Percentiles rank a stretch among this genome's conserved stretches.
These are phyloP conservation scores for Apolygus lucorum DNA, from an alignment of 1,140 invertebrate genomes.

Conservation along the genomic window DNA sequence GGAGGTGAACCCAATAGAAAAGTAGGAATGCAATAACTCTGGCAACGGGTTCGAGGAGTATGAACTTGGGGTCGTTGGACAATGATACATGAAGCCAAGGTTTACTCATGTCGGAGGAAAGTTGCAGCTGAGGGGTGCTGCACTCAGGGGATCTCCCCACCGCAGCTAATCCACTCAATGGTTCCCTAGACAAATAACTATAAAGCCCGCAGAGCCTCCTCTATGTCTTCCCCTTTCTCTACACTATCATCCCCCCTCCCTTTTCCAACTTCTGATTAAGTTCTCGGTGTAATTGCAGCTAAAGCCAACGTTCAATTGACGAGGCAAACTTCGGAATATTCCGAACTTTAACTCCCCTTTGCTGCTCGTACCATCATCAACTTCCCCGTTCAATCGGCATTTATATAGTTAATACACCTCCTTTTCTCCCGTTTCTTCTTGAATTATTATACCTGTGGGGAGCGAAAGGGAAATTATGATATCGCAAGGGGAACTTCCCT, in stretches of 20 bases:
- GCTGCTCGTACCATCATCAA: no score
- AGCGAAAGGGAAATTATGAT: no score
- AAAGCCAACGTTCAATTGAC: background rate
- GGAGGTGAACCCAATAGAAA: no score
- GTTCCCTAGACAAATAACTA: conserved; percentile 12
- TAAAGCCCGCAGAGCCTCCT: background rate
- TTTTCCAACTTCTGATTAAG: background rate
- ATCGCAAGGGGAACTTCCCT: no score
- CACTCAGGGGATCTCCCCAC: background rate
- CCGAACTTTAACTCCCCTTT: background rate
- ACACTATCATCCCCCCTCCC: background rate
- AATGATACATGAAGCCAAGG: background rate
- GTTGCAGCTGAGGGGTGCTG: background rate
- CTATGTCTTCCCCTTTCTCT: background rate
- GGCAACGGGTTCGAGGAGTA: no score
- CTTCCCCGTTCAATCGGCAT: no score
- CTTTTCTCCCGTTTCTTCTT: no score
- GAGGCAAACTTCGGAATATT: background rate
- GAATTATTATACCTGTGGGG: no score
- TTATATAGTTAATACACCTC: no score
- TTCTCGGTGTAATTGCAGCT: background rate
- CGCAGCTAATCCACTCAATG: conserved; percentile 13
- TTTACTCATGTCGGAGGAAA: no score
- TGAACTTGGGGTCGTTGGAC: background rate
- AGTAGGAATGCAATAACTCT: no score